Base-by-base conservation (phyloP, 1,140 invertebrate species). In the Aphelinus atriplicis region DNA sequence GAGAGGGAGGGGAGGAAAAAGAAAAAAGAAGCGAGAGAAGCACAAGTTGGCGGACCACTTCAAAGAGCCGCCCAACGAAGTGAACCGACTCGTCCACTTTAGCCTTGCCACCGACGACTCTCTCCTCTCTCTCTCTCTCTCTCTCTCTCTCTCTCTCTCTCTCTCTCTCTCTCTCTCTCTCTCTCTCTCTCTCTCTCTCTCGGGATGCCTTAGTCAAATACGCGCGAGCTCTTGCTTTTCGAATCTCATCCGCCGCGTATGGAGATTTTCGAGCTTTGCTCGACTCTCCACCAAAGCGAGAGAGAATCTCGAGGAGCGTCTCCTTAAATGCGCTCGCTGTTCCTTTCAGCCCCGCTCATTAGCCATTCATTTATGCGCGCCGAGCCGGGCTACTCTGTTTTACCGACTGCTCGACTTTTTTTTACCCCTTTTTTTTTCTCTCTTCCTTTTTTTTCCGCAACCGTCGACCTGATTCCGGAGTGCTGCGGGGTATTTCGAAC, bases 381-480 rank as follows among this genome's bases (percentile, higher is more conserved):
- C 46, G 62, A 64, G 62, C 43, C 26, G 26, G 26, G 26, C 26
- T 26, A 26, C 26, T 26, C 26, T 26, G 26, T 26, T 26, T 26
- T 26, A 26, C 26, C 26, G 62, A 43, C 58, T 43, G 58, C 45
- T 79, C 79, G 74, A 71, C 65, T 79, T 75, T 78, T 70, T 74
- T 26, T 26, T 26, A 26, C 26, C 53, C 67, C 7, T 0, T 51
- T 68, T 76, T 58, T 64, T 77, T 65, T 78, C 56, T 60, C 61
- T 77, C 73, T 78, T 26, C 26, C 26, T 26, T 26, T 26, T 26
- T 26, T 26, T 26, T 26, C 26, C 26, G 26, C 26, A 26, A 26
- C 26, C 26, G 26, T 26, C 26, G 26, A 26, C 26, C 26, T 26
- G 26, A 26, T 26, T 26, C 26, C 26, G 26, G 26, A 26, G 26